A percentile compares a stretch with the other conserved stretches of the same genome.
These are phyloP conservation scores for Drosophila pectinifera DNA, from an alignment of 1,140 invertebrate genomes.

Conservation along the genomic window DNA sequence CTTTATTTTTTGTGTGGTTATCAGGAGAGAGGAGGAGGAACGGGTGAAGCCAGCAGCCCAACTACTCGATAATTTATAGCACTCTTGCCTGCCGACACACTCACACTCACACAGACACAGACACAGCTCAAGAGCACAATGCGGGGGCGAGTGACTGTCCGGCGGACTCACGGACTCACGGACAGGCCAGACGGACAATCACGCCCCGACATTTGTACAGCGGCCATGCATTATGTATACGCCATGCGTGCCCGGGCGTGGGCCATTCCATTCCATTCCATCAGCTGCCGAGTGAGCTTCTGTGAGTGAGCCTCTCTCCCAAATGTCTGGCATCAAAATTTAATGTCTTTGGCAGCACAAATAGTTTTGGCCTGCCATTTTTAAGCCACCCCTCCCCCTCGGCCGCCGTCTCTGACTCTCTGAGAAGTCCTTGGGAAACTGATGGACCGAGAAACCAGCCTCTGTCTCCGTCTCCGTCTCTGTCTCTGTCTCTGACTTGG, in stretches of 20 bases:
- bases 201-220: constrained; percentile 69
- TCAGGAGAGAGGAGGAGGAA: no score
- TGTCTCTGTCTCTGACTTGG: constrained; percentile 2
- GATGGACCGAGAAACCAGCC: constrained; percentile 27
- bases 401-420: not conserved
- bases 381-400: constrained; percentile 40
- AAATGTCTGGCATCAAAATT: constrained; percentile 71
- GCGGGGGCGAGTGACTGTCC: constrained; percentile 16
- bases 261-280: constrained; percentile 18
- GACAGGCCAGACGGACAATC: constrained; percentile 48
- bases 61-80: constrained; percentile 81
- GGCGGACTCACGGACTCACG: constrained; percentile 4
- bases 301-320: not conserved
- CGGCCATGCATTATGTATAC: constrained; percentile 73
- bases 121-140: constrained; percentile 67
- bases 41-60: constrained; percentile 47
- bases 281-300: not conserved
- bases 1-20: not conserved
- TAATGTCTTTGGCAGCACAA: constrained; percentile 77
- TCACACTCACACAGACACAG: constrained; percentile 7
- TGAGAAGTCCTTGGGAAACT: not conserved
- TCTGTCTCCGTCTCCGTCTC: not conserved
- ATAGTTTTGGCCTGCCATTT: constrained; percentile 70
- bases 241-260: constrained; percentile 57
- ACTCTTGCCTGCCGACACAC: constrained; percentile 71